Conservation (phyloP, 1,140 invertebrate species). For the Myzus persicae region DNA sequence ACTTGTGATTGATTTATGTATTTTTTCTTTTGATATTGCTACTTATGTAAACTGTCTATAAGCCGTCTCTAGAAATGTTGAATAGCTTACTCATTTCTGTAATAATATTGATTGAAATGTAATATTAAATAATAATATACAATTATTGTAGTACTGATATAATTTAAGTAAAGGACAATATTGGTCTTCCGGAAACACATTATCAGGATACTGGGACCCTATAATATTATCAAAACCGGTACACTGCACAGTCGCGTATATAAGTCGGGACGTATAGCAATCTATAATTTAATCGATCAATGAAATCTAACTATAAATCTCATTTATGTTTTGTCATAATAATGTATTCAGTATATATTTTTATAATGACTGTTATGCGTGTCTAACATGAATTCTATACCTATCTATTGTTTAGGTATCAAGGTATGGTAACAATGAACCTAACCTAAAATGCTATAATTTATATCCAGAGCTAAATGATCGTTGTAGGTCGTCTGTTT, state of each 20-base stretch:
- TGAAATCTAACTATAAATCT: neutral
- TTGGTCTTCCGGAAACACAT: too few relatives aligned
- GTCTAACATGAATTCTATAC: neutral
- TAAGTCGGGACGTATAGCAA: too few relatives aligned
- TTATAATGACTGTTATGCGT: neutral
- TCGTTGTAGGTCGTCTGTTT: neutral
- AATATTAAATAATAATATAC: neutral
- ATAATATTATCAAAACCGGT: too few relatives aligned
- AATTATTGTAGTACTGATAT: too few relatives aligned
- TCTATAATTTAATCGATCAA: neutral
- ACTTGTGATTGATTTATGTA: neutral
- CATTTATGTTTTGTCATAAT: neutral
- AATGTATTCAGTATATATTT: neutral
- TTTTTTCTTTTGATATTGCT: neutral
- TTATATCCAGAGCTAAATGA: neutral
- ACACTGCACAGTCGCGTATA: too few relatives aligned
- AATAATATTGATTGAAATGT: neutral
- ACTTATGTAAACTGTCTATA: neutral
- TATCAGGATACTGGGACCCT: too few relatives aligned
- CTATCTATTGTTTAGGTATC: neutral
- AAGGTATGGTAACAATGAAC: neutral
- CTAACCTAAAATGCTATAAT: slow-evolving; percentile 14
- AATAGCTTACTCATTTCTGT: neutral
- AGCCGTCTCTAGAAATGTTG: neutral
- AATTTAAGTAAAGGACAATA: too few relatives aligned